Evolutionary conservation across 1,140 invertebrate species (phyloP).

Genomic region (Bombus confusus): DNA sequence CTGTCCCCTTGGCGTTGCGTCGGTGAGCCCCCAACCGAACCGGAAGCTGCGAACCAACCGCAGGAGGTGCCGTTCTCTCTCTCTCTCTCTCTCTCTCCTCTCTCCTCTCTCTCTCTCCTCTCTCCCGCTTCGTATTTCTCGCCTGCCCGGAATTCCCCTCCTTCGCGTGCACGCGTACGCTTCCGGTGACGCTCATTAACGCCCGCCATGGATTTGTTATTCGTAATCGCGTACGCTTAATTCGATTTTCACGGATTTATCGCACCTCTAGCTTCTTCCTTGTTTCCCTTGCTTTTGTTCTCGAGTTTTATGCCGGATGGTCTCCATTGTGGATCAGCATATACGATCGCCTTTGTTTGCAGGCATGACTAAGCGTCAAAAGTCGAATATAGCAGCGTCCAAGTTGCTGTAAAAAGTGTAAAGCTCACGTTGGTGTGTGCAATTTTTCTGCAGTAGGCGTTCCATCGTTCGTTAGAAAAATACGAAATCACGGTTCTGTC

Average conservation of each 20-base stretch:
- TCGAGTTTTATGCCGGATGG: neutral
- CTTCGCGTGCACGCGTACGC: constrained; percentile 54
- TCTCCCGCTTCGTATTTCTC: neutral
- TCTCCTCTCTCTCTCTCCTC: neutral
- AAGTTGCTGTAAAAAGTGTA: neutral
- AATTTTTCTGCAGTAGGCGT: no score
- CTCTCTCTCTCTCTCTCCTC: neutral
- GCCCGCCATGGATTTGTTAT: constrained; percentile 80
- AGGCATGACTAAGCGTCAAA: neutral
- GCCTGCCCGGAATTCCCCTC: constrained; percentile 2
- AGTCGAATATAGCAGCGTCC: neutral
- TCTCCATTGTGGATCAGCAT: neutral
- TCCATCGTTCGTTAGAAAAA: neutral
- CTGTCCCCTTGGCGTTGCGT: constrained; percentile 71
- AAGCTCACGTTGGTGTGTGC: no score
- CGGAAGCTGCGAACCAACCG: constrained; percentile 74
- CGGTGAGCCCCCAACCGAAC: constrained; percentile 75
- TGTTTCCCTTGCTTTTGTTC: neutral
- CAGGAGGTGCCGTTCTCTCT: constrained; percentile 34
- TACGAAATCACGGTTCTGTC: neutral
- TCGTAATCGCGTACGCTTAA: constrained; percentile 79
- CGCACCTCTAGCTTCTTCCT: neutral
- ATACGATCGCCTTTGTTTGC: neutral
- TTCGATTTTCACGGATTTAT: constrained; percentile 75
- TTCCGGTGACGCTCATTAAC: constrained; percentile 82